Conservation (phyloP, 2,888 invertebrate species). For the Hylaea fasciaria region DNA sequence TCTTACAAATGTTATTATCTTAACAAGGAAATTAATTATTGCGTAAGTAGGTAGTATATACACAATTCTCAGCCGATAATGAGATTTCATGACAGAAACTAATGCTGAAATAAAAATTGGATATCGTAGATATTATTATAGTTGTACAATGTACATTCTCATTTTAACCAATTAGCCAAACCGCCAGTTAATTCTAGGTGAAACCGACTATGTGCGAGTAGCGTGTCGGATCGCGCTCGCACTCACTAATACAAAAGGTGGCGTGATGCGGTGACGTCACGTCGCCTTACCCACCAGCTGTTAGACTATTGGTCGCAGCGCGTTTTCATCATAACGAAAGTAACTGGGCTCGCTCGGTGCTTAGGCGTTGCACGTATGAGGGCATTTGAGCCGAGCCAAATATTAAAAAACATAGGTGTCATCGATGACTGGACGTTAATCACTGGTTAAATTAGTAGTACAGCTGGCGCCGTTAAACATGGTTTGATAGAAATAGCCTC, state of each 20-base stretch:
- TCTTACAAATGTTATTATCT: too few species aligned
- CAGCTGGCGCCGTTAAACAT: not conserved
- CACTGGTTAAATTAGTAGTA: constrained; percentile 9
- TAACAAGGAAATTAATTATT: too few species aligned
- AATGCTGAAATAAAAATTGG: too few species aligned
- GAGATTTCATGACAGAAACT: too few species aligned
- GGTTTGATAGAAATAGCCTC: not conserved
- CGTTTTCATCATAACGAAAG: constrained; percentile 53
- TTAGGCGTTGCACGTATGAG: constrained; percentile 47
- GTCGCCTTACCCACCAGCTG: constrained; percentile 75
- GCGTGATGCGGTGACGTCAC: constrained; percentile 84
- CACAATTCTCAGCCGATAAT: too few species aligned
- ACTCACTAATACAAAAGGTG: constrained; percentile 81
- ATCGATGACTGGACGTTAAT: constrained; percentile 26
- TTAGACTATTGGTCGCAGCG: constrained; percentile 65
- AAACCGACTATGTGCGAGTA: constrained; percentile 51
- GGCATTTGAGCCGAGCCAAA: constrained; percentile 44
- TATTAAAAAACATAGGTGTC: constrained; percentile 36
- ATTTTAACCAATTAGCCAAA: constrained; percentile 1
- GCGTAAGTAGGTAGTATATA: too few species aligned
- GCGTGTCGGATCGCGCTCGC: constrained; percentile 72
- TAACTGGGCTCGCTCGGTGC: constrained; percentile 44
- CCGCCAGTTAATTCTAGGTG: constrained; percentile 8
- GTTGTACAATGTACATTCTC: not conserved
- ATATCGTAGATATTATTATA: not conserved